Base-by-base conservation (phyloP, 2,888 invertebrate genomes). In the Eupithecia dodoneata region DNA sequence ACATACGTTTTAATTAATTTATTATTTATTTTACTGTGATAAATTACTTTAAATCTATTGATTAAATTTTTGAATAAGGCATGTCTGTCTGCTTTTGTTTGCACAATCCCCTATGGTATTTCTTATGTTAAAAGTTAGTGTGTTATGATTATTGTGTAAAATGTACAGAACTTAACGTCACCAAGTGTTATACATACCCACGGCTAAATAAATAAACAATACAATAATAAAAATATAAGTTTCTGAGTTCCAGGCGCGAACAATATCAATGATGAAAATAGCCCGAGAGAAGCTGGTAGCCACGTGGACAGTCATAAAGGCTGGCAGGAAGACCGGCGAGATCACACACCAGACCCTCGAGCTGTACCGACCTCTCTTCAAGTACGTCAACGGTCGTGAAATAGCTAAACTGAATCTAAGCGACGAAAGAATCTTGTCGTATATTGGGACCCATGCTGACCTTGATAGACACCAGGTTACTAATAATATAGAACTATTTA, bases 211-310 rank as follows among this genome's bases (percentile, higher is more conserved):
- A 30, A 30, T 30, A 30, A 30, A 30, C 30, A 30, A 30, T 30
- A 30, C 30, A 30, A 30, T 30, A 30, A 30, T 30, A 30, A 30
- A 30, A 30, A 30, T 30, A 30, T 30, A 1, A 3, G 15, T 15
- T 67, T n/a, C 6, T 41, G 67, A 7, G 80, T 81, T 3, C n/a
- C 79, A 94, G 94, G 89, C 93, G 42, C 88, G 93, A 18, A 89
- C 94, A 1, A 94, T 95, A 87, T 85, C 94, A 2, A 94, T 94
- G 94, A 91, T 95, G 92, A 92, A 87, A 67, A 84, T 94, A 79
- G 86, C 89, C 0, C 86, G 85, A 1, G 94, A 94, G 77, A 95
- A 95, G 82, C 77, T 93, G 6, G 85, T 86, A 9, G 90, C 89
- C 0, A 90, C 89, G 4, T 95, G 94, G 94, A 66, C 65, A 0